phyloP scores from a whole-genome alignment of 2,797 vertebrate genomes.

The Trachurus trachurus region DNA sequence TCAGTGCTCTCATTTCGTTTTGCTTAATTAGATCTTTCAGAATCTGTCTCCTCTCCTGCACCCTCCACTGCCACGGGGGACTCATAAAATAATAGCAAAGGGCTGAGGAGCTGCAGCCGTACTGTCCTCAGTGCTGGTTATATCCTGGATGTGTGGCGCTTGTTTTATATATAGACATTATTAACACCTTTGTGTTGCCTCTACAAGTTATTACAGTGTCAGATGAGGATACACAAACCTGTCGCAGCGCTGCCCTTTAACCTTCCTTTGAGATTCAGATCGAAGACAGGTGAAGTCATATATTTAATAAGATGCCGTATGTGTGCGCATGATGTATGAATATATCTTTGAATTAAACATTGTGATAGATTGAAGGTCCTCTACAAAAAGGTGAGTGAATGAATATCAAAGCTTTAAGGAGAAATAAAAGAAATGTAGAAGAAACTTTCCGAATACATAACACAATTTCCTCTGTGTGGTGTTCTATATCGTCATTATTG shows the following conservation, averaged over 20 bases:
- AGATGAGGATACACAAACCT: constrained; percentile 20
- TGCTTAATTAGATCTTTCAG: constrained; percentile 80
- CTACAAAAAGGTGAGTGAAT: background rate
- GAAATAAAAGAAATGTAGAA: background rate
- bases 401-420: background rate
- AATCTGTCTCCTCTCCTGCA: constrained; percentile 57
- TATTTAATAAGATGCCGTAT: constrained; percentile 44
- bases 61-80: constrained; percentile 55
- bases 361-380: constrained; percentile 35
- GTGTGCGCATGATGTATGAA: constrained; percentile 32
- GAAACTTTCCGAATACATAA: background rate
- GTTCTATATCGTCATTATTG: background rate
- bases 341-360: constrained; percentile 59
- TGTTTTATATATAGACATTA: constrained; percentile 56
- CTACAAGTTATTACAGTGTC: constrained; percentile 47
- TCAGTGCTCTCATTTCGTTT: constrained; percentile 67
- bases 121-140: constrained; percentile 47
- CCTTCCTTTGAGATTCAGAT: constrained; percentile 41
- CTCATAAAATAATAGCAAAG: constrained; percentile 67
- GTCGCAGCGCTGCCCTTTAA: constrained; percentile 33
- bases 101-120: constrained; percentile 38
- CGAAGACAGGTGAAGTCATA: constrained; percentile 35
- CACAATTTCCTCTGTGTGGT: background rate
- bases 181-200: constrained; percentile 64
- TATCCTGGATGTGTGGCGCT: constrained; percentile 31